Evolutionary conservation across 2,888 invertebrate genomes (phyloP).

Genomic region (Lagria hirta): DNA sequence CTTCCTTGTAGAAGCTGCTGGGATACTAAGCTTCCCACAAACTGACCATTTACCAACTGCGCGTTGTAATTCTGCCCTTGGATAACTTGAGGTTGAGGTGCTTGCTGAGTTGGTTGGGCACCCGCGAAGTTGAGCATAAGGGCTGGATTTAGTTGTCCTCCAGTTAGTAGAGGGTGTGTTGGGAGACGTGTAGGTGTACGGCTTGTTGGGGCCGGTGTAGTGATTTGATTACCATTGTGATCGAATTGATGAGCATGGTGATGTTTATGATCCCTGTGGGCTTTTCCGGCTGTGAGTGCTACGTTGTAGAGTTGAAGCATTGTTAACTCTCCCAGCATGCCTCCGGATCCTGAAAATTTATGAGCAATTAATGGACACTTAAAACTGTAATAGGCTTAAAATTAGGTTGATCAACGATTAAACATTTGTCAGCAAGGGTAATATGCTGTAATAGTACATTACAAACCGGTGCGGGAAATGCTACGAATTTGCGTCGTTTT

Average conservation of each 20-base stretch:
- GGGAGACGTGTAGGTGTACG: slow-evolving; percentile 59
- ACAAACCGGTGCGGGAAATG: too few relatives aligned
- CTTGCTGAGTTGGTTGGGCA: slow-evolving; percentile 37
- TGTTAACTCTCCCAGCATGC: slow-evolving; percentile 74
- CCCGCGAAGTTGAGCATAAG: slow-evolving; percentile 59
- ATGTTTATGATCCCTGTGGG: slow-evolving; percentile 84
- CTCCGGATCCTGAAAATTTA: slow-evolving; percentile 60
- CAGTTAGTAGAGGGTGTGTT: slow-evolving; percentile 60
- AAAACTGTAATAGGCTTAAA: slow-evolving; percentile 2
- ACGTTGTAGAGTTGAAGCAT: slow-evolving; percentile 79
- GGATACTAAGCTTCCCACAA: slow-evolving; percentile 51
- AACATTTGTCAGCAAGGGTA: too few relatives aligned
- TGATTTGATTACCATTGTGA: slow-evolving; percentile 67
- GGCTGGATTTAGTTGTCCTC: slow-evolving; percentile 65
- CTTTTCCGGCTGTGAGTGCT: slow-evolving; percentile 81
- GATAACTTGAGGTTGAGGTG: slow-evolving; percentile 53
- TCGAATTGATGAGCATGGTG: slow-evolving; percentile 82
- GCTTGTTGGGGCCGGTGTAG: slow-evolving; percentile 61
- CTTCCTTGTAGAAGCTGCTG: slow-evolving; percentile 37
- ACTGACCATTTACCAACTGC: slow-evolving; percentile 67
- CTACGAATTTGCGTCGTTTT: too few relatives aligned
- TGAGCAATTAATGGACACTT: slow-evolving; percentile 2
- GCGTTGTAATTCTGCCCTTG: slow-evolving; percentile 59
- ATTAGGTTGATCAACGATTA: too few relatives aligned
- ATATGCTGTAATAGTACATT: too few relatives aligned